Percentiles rank a stretch among this genome's conserved stretches.
Evolutionary conservation across 2,888 invertebrate species (phyloP).

Genomic region (Allacma fusca): DNA sequence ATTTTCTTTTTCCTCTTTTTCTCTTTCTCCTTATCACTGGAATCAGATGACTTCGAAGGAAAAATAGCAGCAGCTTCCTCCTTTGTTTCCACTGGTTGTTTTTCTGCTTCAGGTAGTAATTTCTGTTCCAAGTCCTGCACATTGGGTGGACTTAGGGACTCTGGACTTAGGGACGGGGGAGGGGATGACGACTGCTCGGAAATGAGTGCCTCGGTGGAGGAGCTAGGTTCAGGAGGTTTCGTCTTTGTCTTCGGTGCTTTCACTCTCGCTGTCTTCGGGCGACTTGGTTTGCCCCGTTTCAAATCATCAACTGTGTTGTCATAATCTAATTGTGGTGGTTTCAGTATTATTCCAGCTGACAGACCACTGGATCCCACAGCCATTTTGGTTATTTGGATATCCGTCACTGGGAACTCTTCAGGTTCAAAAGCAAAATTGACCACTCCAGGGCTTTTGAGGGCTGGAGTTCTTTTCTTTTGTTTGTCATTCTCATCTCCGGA

Average conservation of each 20-base stretch:
- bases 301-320: background rate
- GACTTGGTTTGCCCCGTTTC: background rate
- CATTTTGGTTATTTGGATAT: conserved; percentile 35
- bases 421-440: conserved; percentile 58
- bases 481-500: background rate
- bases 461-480: background rate
- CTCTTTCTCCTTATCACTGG: conserved; percentile 28
- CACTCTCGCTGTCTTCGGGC: conserved; percentile 30
- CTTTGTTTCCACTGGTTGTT: background rate
- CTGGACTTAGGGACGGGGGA: conserved; percentile 25
- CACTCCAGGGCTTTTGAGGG: conserved; percentile 36
- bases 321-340: conserved; percentile 19
- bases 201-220: conserved; percentile 42
- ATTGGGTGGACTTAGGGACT: background rate
- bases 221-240: conserved; percentile 21
- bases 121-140: background rate
- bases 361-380: conserved; percentile 1
- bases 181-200: conserved; percentile 37
- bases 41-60: conserved; percentile 37
- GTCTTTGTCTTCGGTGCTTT: conserved; percentile 35
- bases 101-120: background rate
- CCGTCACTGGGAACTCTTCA: conserved; percentile 51
- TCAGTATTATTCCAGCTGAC: conserved; percentile 22
- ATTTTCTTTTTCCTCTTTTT: conserved; percentile 37
- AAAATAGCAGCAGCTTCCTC: background rate